These are phyloP conservation scores for Sebastiscus albofasciatus DNA, from an alignment of 2,797 vertebrate species.

Conservation along the genomic window DNA sequence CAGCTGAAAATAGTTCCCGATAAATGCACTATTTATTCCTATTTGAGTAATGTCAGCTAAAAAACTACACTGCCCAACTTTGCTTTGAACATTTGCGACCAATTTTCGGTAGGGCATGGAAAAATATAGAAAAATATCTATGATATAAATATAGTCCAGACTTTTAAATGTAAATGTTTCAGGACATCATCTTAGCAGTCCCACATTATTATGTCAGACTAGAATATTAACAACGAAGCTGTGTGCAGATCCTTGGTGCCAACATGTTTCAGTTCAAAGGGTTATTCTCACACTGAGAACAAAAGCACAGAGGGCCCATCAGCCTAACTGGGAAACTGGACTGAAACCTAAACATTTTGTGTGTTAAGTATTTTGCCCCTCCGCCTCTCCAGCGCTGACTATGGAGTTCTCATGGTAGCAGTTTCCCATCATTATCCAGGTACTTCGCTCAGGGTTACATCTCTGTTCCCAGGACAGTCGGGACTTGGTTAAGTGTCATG, in stretches of 20 bases:
- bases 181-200: neutral
- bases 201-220: neutral
- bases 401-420: conserved; percentile 47
- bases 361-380: conserved; percentile 63
- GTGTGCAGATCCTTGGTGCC: neutral
- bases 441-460: conserved; percentile 42
- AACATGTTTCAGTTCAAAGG: conserved; percentile 26
- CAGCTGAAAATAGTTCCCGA: neutral
- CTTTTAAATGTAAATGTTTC: neutral
- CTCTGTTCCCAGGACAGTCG: conserved; percentile 61
- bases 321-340: conserved; percentile 43
- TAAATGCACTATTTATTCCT: neutral
- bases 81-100: neutral
- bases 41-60: neutral
- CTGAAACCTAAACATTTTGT: conserved; percentile 55
- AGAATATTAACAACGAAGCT: conserved; percentile 24
- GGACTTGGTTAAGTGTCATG: conserved; percentile 53
- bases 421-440: conserved; percentile 62
- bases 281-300: conserved; percentile 30
- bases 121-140: neutral
- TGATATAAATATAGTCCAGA: neutral
- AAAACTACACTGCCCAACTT: neutral
- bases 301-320: conserved; percentile 25
- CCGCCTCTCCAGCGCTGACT: conserved; percentile 36
- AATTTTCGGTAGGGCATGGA: neutral